Evolutionary conservation across 2,888 invertebrate genomes (phyloP).

Genomic region (Heliconius aoede): DNA sequence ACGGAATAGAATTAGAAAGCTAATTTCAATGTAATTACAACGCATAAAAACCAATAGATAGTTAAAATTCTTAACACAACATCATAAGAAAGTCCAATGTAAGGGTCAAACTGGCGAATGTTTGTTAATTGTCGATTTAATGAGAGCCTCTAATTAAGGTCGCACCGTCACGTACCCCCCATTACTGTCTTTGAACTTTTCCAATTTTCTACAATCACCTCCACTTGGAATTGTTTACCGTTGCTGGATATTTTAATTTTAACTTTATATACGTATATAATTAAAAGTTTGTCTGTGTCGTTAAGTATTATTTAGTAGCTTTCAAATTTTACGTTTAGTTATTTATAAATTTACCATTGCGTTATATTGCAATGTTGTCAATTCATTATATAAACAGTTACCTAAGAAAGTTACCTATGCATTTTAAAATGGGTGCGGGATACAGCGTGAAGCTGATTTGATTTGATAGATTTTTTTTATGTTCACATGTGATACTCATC

Average conservation of each 20-base stretch:
- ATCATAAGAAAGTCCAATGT: constrained; percentile 64
- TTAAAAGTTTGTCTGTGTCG: constrained; percentile 8
- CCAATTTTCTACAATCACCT: constrained; percentile 72
- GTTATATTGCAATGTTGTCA: neutral
- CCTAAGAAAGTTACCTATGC: neutral
- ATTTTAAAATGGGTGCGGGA: too few species aligned
- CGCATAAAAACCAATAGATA: constrained; percentile 28
- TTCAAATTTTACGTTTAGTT: neutral
- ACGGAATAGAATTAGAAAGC: constrained; percentile 21
- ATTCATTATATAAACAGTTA: neutral
- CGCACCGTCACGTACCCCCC: constrained; percentile 59
- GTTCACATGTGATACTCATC: too few species aligned
- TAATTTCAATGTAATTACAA: constrained; percentile 11
- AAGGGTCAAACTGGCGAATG: constrained; percentile 63
- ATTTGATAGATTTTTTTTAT: too few species aligned
- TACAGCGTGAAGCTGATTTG: too few species aligned
- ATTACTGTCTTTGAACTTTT: constrained; percentile 72
- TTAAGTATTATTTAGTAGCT: neutral
- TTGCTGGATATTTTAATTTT: constrained; percentile 42
- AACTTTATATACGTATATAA: constrained; percentile 30
- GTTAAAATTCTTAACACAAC: constrained; percentile 44
- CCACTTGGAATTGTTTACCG: constrained; percentile 59
- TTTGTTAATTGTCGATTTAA: constrained; percentile 70
- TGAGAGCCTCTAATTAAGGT: constrained; percentile 73
- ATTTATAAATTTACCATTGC: neutral